A percentile compares a stretch with the other conserved stretches of the same genome.
Conservation (phyloP, 2,888 invertebrate genomes). For the Pandemis heparana region DNA sequence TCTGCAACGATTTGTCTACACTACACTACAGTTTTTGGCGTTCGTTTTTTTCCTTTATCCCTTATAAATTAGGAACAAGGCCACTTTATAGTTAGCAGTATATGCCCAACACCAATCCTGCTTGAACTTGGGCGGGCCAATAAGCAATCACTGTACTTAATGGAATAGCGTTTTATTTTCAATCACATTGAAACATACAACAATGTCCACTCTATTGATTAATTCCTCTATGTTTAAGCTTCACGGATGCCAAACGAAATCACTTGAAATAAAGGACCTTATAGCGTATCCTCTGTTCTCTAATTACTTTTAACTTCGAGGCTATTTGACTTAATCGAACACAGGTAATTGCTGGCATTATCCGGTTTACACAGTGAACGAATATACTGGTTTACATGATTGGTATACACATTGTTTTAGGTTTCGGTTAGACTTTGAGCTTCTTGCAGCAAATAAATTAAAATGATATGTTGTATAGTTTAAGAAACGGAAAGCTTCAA, state of each 20-base stretch:
- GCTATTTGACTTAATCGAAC: conserved; percentile 1
- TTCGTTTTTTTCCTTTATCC: too few species aligned
- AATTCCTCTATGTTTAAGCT: too few species aligned
- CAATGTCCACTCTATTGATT: too few species aligned
- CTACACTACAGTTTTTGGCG: too few species aligned
- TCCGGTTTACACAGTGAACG: not conserved
- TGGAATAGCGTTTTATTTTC: too few species aligned
- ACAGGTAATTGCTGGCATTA: not conserved
- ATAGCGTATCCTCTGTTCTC: conserved; percentile 1
- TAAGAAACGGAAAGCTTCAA: not conserved
- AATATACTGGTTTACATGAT: not conserved
- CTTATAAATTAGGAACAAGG: too few species aligned
- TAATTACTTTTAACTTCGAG: not conserved
- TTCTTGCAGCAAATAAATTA: not conserved
- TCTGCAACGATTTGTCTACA: too few species aligned
- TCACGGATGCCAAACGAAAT: not conserved
- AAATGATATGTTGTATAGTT: not conserved
- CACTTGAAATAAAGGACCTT: not conserved
- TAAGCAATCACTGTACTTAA: too few species aligned
- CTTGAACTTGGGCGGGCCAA: too few species aligned
- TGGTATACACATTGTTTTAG: not conserved
- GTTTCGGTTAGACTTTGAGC: not conserved
- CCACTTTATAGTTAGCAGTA: too few species aligned
- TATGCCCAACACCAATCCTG: too few species aligned
- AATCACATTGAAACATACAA: too few species aligned